Evolutionary conservation across 1,140 invertebrate species (phyloP), one percentile per base, ranked within the genome.

Genomic region (Monomorium pharaonis): DNA sequence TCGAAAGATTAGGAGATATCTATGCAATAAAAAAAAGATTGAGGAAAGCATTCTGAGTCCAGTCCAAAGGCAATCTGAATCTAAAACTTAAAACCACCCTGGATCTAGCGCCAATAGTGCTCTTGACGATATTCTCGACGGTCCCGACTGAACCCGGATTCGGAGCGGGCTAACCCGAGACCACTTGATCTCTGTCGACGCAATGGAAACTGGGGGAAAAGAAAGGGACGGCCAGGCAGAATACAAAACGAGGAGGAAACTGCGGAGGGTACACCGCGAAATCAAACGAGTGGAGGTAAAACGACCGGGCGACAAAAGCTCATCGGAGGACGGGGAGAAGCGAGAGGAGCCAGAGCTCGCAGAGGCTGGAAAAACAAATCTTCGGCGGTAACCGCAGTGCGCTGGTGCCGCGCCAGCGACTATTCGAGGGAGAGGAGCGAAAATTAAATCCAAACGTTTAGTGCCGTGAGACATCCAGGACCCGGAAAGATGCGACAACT

Each of bases 391-490:
- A 81, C 78, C 51, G 21, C 65, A 81, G 51, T 42, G n/a, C 44
- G 49, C 63, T 58, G 56, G n/a, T n/a, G n/a, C 33, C 37, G 33
- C 49, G 30, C 37, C 51, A 30, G 18, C 65, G 65, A 58, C 78
- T 81, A 58, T 81, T 56, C 37, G 44, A 56, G 51, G 51, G 33
- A 58, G 33, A 58, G 16, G 24, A 72, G 65, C 30, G 78, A 81
- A 81, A 81, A 81, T 81, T 58, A 81, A 72, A 81, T 81, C 37
- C 37, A 62, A n/a, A 4, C 27, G 14, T 78, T 65, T 78, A 78
- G 44, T 27, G 37, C 7, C 37, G 33, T 42, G 18, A 49, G 16
- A 18, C 44, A 81, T 81, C 33, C 24, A 44, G 37, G 37, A 58
- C 21, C 18, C 14, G 33, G 21, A 42, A 70, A 56, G 49, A 56